Evolutionary conservation across 2,113 vertebrate genomes (phyloP).

Genomic region (Catagonus wagneri): DNA sequence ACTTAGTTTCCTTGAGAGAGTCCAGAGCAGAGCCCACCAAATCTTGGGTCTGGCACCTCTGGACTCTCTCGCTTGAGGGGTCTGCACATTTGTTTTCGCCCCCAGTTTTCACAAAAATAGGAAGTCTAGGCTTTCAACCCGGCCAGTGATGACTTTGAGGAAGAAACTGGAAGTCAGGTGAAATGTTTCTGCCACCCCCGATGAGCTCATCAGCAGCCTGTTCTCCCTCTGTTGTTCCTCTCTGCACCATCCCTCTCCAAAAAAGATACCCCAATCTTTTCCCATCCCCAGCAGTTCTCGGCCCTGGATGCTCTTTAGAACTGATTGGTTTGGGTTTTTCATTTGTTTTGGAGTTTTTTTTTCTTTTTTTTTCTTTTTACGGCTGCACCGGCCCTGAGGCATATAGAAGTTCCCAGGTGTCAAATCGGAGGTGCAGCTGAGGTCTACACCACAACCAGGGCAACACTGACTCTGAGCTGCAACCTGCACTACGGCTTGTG

Average conservation of each 20-base stretch:
- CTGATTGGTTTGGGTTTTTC: not conserved
- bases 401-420: no score
- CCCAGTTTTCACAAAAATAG: constrained; percentile 1
- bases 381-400: no score
- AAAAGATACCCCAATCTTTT: not conserved
- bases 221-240: not conserved
- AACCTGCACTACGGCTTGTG: no score
- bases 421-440: no score
- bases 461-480: no score
- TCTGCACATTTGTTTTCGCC: not conserved
- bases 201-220: not conserved
- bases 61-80: not conserved
- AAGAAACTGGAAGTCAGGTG: not conserved
- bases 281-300: not conserved
- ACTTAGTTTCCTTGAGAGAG: not conserved
- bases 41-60: not conserved
- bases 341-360: not conserved
- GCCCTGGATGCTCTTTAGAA: not conserved
- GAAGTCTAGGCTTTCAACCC: not conserved
- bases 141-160: not conserved
- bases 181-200: not conserved
- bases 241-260: not conserved
- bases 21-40: not conserved
- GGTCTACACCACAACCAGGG: no score
- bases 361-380: no score